Evolutionary conservation across 2,888 invertebrate species (phyloP), one percentile per base, ranked within the genome.

Genomic region (Sphaeridia pumilis): DNA sequence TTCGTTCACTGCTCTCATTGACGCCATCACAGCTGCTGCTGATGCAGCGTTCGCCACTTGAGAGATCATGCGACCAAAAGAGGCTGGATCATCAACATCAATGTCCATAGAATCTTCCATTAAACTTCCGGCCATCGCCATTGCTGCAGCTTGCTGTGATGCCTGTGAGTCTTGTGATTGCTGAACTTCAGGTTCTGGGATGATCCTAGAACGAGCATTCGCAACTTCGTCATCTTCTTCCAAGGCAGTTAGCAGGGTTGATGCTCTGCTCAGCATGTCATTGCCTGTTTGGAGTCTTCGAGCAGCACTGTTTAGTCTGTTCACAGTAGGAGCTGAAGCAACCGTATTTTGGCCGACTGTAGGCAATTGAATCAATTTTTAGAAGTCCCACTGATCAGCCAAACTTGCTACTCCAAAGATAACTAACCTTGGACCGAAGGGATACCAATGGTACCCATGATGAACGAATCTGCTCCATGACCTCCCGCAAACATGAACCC

Each of bases 371-470:
- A 43, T 38, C 38, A 38, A 7, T 5, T 7, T 17, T 38, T 38
- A 17, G 4, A 38, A 5, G 12, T 17, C 20, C 5, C 14, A 31
- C 14, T 31, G 14, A 31, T 10, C 31, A 10, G 25, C 42, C 22
- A 20, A 20, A 36, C 26, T 45, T 42, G n/a, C 50, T 46, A 43
- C 21, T 20, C n/a, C 24, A n/a, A 25, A 34, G 20, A 17, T 46
- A 10, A 22, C 7, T 31, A 38, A 52, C 41, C 46, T 36, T 45
- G 52, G 25, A 59, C 49, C 24, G 48, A 36, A 12, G 60, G 58
- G 24, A 56, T 49, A 17, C 59, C 58, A 36, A 62, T 58, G 42
- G 59, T 55, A 43, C 62, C 58, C 59, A 62, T 60, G 38, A 60
- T 58, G 5, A 61, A 58, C 2, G 57, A 52, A 55, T 58, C 56